These are phyloP conservation scores for Protobothrops flavoviridis DNA, from an alignment of 2,113 vertebrate species.

Conservation along the genomic window DNA sequence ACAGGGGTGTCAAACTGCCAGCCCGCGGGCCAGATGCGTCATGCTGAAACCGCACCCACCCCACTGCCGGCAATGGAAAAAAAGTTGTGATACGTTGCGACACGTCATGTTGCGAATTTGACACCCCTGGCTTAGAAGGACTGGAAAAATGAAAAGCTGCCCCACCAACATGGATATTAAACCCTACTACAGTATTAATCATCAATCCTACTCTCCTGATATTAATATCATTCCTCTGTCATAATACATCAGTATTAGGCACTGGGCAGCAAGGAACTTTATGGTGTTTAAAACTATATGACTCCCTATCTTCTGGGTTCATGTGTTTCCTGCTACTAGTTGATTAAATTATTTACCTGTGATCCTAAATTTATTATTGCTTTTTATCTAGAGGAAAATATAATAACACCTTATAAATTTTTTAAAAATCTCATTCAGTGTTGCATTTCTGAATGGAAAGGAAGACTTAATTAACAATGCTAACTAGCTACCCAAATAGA, in stretches of 20 bases:
- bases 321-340: background rate
- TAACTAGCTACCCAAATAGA: background rate
- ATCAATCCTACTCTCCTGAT: background rate
- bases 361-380: background rate
- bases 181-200: background rate
- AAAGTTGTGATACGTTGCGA: too few species aligned
- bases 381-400: background rate
- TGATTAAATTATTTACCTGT: background rate
- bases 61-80: too few species aligned
- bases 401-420: background rate
- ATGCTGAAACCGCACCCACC: too few species aligned
- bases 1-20: too few species aligned
- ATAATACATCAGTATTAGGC: background rate
- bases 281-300: background rate
- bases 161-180: background rate
- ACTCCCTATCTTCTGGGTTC: background rate
- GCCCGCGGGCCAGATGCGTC: too few species aligned
- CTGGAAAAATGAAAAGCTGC: background rate
- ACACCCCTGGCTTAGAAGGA: too few species aligned
- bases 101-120: too few species aligned
- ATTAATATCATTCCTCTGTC: background rate
- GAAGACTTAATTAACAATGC: background rate
- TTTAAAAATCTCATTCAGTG: background rate
- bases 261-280: background rate
- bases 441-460: background rate